A percentile compares a stretch with the other conserved stretches of the same genome.
Evolutionary conservation across 2,888 invertebrate species (phyloP).

Genomic region (Tillus elongatus): DNA sequence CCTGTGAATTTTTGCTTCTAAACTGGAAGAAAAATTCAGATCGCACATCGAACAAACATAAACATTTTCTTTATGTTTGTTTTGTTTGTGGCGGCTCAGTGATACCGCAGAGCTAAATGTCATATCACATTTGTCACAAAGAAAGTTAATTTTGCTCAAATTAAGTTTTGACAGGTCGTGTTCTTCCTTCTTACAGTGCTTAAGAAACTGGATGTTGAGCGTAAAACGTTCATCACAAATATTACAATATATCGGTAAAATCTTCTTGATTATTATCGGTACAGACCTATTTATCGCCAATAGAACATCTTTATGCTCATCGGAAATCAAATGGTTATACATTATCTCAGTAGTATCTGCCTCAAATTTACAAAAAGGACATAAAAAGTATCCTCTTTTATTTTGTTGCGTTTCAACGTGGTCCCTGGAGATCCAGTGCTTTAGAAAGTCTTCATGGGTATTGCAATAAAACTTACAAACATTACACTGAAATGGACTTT

Average conservation of each 20-base stretch:
- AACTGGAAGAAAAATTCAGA: slow-evolving; percentile 50
- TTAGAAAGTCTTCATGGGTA: slow-evolving; percentile 57
- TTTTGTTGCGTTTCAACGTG: slow-evolving; percentile 47
- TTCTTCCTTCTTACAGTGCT: slow-evolving; percentile 48
- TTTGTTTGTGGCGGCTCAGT: slow-evolving; percentile 58
- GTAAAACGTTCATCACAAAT: slow-evolving; percentile 61
- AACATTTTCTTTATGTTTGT: slow-evolving; percentile 49
- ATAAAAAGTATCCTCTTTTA: slow-evolving; percentile 56
- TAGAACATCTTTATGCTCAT: slow-evolving; percentile 63
- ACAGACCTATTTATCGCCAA: slow-evolving; percentile 70
- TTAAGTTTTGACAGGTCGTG: slow-evolving; percentile 23
- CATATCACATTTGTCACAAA: slow-evolving; percentile 52
- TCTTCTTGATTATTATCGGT: slow-evolving; percentile 66
- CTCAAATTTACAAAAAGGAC: slow-evolving; percentile 65
- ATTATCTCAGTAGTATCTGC: slow-evolving; percentile 55
- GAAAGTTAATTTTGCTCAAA: slow-evolving; percentile 48
- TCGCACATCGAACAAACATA: slow-evolving; percentile 63
- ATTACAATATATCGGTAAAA: slow-evolving; percentile 53
- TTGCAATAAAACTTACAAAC: slow-evolving; percentile 80
- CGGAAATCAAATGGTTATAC: slow-evolving; percentile 57
- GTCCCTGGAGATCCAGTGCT: slow-evolving; percentile 62
- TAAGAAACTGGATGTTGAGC: slow-evolving; percentile 64
- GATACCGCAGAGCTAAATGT: slow-evolving; percentile 54
- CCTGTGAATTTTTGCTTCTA: slow-evolving; percentile 58
- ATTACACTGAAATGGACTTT: slow-evolving; percentile 78